Percentiles rank a stretch among this genome's conserved stretches.
Conservation (phyloP, 2,888 invertebrate species). For the Mesorhabditis belari region DNA sequence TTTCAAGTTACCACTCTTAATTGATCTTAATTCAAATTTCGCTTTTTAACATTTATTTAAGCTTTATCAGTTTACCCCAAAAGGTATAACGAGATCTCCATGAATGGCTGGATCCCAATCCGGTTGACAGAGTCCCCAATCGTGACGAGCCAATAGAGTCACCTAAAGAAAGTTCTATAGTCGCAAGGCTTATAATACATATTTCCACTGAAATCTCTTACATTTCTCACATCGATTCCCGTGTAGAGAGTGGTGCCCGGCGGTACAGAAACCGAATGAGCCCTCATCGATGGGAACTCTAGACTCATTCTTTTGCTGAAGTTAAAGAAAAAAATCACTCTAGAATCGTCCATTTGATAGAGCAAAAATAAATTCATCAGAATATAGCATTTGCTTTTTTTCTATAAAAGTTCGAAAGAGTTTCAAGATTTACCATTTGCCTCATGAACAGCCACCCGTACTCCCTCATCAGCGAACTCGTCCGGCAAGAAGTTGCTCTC, state of each 20-base stretch:
- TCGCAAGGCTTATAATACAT: not conserved
- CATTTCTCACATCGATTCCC: conserved; percentile 27
- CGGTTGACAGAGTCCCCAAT: conserved; percentile 37
- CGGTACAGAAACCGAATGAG: conserved; percentile 21
- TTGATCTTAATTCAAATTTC: not conserved
- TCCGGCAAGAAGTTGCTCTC: not conserved
- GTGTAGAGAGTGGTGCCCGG: conserved; percentile 24
- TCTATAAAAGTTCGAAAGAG: not conserved
- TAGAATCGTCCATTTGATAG: not conserved
- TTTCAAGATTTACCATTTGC: not conserved
- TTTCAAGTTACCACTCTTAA: too few relatives aligned
- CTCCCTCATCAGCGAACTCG: conserved; percentile 18
- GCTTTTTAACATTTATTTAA: not conserved
- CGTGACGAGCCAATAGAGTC: conserved; percentile 20
- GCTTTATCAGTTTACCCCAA: conserved; percentile 4
- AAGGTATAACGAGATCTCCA: conserved; percentile 7
- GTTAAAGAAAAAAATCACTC: too few relatives aligned
- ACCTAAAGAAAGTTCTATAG: conserved; percentile 14
- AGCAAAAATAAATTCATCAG: not conserved
- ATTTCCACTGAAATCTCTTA: conserved; percentile 3
- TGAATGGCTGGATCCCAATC: conserved; percentile 10
- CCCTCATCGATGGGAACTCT: conserved; percentile 13
- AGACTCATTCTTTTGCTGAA: too few relatives aligned
- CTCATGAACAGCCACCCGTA: conserved; percentile 24
- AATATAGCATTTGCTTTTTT: not conserved